Conservation (phyloP, 2,113 vertebrate species). For the Eretmochelys imbricata region DNA sequence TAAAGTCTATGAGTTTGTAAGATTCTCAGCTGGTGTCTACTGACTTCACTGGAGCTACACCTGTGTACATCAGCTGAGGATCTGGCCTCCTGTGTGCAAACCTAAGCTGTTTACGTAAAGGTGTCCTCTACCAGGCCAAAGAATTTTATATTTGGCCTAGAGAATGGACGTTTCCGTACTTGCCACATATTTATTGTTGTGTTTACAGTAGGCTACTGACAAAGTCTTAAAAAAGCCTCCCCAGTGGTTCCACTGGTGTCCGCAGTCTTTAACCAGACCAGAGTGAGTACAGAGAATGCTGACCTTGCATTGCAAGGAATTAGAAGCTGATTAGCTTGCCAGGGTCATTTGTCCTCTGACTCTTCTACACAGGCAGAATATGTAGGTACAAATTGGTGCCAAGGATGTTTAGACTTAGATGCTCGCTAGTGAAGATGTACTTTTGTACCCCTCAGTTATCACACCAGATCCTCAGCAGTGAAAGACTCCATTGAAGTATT, state of each 20-base stretch:
- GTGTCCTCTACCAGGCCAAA: background rate
- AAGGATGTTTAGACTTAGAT: accelerated
- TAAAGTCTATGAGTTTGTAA: background rate
- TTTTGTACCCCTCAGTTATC: background rate
- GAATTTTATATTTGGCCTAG: background rate
- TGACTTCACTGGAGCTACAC: background rate
- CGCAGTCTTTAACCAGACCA: background rate
- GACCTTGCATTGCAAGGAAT: background rate
- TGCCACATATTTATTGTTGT: accelerated
- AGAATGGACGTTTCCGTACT: background rate
- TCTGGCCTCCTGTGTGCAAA: background rate
- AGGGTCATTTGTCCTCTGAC: background rate
- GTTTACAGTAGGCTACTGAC: background rate
- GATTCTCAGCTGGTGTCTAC: background rate
- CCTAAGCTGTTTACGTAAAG: background rate
- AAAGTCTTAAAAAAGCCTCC: background rate
- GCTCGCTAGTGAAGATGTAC: background rate
- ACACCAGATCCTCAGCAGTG: background rate
- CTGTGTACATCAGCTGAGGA: slow-evolving; percentile 10
- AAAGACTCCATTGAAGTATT: background rate
- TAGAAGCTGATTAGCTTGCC: background rate
- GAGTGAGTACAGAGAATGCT: background rate
- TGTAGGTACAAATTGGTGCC: background rate
- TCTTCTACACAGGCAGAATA: background rate
- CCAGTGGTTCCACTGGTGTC: background rate